Conservation (phyloP, 2,888 invertebrate species). For the Sycophila texana region DNA sequence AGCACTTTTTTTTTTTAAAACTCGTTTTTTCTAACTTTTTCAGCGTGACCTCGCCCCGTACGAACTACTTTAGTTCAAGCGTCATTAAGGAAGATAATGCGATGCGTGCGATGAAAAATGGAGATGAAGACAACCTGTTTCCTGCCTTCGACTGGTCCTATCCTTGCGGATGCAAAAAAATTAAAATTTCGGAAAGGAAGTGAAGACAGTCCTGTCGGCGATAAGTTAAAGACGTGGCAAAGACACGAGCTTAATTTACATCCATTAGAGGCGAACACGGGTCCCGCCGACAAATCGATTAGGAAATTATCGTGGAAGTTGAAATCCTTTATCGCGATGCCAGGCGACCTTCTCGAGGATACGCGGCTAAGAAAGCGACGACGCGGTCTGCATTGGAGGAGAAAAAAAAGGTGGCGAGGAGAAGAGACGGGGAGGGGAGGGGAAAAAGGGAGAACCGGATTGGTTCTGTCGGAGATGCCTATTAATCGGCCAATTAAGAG, state of each 20-base stretch:
- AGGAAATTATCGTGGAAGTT: conserved; percentile 30
- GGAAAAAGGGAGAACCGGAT: not conserved
- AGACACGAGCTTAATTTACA: conserved; percentile 29
- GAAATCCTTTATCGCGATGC: conserved; percentile 24
- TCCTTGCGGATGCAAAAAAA: not conserved
- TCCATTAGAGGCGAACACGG: conserved; percentile 29
- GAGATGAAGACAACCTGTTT: too few relatives aligned
- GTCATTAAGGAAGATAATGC: too few relatives aligned
- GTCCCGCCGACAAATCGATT: conserved; percentile 36
- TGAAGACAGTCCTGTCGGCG: not conserved
- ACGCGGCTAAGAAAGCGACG: not conserved
- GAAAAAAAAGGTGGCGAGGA: conserved; percentile 9
- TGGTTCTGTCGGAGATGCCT: conserved; percentile 12
- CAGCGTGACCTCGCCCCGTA: too few relatives aligned
- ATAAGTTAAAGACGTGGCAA: too few relatives aligned
- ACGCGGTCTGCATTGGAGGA: not conserved
- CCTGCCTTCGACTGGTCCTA: not conserved
- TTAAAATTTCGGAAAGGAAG: not conserved
- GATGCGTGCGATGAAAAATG: too few relatives aligned
- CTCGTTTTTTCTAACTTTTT: too few relatives aligned
- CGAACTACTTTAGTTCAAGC: too few relatives aligned
- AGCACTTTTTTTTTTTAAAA: too few relatives aligned
- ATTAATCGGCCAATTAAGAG: conserved; percentile 51
- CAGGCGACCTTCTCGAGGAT: not conserved
- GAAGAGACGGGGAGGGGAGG: not conserved